Conservation (phyloP, 30 jellyfish, hydroid and myxozoan genomes). For the Cassiopea andromeda region DNA sequence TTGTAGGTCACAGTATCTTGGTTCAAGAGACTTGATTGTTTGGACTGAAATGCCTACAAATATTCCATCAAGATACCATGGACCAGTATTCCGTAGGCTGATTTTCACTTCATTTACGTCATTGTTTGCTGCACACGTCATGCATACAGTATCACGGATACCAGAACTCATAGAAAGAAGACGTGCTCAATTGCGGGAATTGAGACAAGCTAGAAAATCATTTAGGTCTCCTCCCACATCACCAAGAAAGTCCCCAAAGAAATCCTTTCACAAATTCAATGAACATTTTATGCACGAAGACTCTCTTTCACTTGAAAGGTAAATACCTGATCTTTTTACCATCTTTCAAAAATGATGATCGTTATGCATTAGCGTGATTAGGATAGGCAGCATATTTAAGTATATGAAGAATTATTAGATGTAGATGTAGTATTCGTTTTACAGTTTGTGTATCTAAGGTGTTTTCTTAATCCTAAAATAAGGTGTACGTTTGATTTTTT, state of each 20-base stretch:
- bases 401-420: too few relatives aligned
- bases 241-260: slow-evolving; percentile 71
- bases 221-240: slow-evolving; percentile 69
- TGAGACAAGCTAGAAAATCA: slow-evolving; percentile 27
- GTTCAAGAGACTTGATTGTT: slow-evolving; percentile 38
- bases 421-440: too few relatives aligned
- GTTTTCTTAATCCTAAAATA: too few relatives aligned
- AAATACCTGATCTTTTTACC: not conserved
- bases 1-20: slow-evolving; percentile 4
- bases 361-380: too few relatives aligned
- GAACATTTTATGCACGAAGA: slow-evolving; percentile 71
- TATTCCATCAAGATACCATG: slow-evolving; percentile 15
- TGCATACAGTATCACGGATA: slow-evolving; percentile 67
- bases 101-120: slow-evolving; percentile 59
- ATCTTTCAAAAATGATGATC: not conserved
- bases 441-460: too few relatives aligned
- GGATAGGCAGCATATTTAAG: too few relatives aligned
- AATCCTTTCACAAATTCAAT: slow-evolving; percentile 31
- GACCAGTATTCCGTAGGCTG: slow-evolving; percentile 10
- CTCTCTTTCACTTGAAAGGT: slow-evolving; percentile 50
- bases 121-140: slow-evolving; percentile 66
- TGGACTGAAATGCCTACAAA: slow-evolving; percentile 58
- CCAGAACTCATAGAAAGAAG: slow-evolving; percentile 72
- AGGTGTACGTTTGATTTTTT: too few relatives aligned
- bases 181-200: slow-evolving; percentile 58